Conservation (phyloP, 2,113 vertebrate genomes). For the Paradisaea rubra region DNA sequence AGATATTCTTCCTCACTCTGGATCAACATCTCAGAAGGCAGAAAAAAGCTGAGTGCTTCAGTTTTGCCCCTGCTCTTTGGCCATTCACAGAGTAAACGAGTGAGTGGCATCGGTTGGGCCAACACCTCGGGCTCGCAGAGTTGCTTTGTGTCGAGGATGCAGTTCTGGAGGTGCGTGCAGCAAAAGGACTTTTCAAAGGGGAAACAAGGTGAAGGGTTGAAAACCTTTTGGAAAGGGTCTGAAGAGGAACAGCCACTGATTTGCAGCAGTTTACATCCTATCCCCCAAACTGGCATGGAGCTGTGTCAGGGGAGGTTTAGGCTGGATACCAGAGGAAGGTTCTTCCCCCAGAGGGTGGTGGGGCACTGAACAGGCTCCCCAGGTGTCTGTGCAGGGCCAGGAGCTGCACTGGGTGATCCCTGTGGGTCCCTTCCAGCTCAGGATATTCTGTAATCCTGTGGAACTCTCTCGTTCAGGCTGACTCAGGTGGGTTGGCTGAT, state of each 20-base stretch:
- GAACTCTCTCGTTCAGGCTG: fast-evolving
- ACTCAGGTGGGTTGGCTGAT: fast-evolving
- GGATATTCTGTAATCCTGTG: fast-evolving
- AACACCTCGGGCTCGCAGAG: fast-evolving
- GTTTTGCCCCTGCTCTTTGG: background rate
- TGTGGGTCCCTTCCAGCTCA: background rate
- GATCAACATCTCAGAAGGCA: background rate
- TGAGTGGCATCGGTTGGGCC: fast-evolving
- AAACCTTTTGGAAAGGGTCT: background rate
- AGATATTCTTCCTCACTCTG: background rate
- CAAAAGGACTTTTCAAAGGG: background rate
- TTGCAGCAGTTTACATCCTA: no score
- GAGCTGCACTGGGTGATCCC: background rate
- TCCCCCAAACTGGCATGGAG: no score
- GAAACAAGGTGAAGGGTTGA: fast-evolving
- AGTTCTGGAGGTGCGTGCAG: fast-evolving
- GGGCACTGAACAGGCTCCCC: background rate
- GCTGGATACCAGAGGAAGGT: no score
- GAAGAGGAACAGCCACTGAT: background rate
- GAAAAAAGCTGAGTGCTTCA: no score
- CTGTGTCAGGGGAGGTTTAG: background rate
- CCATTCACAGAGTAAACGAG: no score
- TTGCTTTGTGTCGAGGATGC: fast-evolving
- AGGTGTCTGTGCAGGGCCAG: background rate
- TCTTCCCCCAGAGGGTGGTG: background rate